Base-by-base conservation (phyloP, 1,140 invertebrate genomes). In the Drosophila carrolli region DNA sequence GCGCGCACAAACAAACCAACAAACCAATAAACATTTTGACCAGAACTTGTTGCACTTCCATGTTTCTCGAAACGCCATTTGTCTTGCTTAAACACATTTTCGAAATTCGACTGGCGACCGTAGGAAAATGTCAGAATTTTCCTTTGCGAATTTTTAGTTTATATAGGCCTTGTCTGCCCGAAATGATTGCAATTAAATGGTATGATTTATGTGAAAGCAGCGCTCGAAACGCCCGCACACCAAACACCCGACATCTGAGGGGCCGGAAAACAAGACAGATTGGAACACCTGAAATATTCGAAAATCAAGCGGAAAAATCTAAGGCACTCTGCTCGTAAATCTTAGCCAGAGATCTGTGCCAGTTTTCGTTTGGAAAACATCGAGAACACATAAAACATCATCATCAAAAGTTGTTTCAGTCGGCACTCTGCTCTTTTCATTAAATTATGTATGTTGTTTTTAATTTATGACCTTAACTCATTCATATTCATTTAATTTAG, bases 111-210 rank as follows among this genome's bases (percentile, higher is more conserved):
- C 73, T 58, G 50, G 23, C 48, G 46, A 35, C 50, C 48, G 46
- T 29, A 54, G 47, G 50, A 70, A 74, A 66, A 77, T 86, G 55
- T 63, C 66, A 50, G 59, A 88, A 76, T 71, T 81, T 55, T 68
- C 62, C 54, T 16, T 16, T 43, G 50, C 40, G 16, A 79, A 71
- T 60, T 75, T 66, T 61, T 48, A 40, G 58, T 47, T 62, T 51
- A 65, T 65, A 35, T 37, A 38, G 14, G 13, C 43, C 46, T 61
- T 60, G 46, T 56, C 44, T 47, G 58, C 80, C 46, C 75, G 57
- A 89, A 80, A 84, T 84, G 56, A 77, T 90, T 80, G 84, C 84
- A 89, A 88, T 84, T 84, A 88, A 88, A 83, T 72, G 47, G 67
- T 67, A 78, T 88, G 76, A 88, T 90, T 90, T 81, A 88, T 89